These are phyloP conservation scores for Melolontha melolontha DNA, from an alignment of 2,888 invertebrate species.

Conservation along the genomic window DNA sequence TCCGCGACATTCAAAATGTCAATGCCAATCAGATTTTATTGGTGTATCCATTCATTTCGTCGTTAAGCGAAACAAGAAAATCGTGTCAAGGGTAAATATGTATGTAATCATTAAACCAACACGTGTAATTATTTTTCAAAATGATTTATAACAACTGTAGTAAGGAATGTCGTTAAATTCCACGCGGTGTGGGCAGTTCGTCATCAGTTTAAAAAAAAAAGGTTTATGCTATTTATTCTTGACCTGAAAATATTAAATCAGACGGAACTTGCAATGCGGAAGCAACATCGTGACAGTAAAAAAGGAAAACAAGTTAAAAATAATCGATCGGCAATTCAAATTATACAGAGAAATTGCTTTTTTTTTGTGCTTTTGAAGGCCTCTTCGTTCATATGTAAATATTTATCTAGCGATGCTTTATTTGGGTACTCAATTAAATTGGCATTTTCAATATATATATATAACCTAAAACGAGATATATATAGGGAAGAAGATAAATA, in stretches of 20 bases:
- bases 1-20: slow-evolving; percentile 20
- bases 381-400: too few species aligned
- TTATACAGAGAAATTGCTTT: slow-evolving; percentile 4
- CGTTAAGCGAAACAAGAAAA: neutral
- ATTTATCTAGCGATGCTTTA: neutral
- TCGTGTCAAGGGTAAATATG: slow-evolving; percentile 26
- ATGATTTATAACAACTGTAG: slow-evolving; percentile 9
- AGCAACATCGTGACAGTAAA: neutral
- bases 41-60: neutral
- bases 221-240: slow-evolving; percentile 6
- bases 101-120: slow-evolving; percentile 9
- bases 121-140: slow-evolving; percentile 31
- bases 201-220: slow-evolving; percentile 2
- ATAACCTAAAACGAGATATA: too few species aligned
- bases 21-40: slow-evolving; percentile 23
- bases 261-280: slow-evolving; percentile 13
- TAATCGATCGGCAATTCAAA: slow-evolving; percentile 23
- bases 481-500: too few species aligned
- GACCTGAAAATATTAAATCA: slow-evolving; percentile 21
- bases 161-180: slow-evolving; percentile 35
- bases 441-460: too few species aligned
- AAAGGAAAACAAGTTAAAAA: slow-evolving; percentile 7
- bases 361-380: neutral
- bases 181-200: slow-evolving; percentile 3
- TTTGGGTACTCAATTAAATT: neutral